A percentile compares a stretch with the other conserved stretches of the same genome.
Conservation (phyloP, 2,888 invertebrate genomes). For the Fissipunctia ypsillon region DNA sequence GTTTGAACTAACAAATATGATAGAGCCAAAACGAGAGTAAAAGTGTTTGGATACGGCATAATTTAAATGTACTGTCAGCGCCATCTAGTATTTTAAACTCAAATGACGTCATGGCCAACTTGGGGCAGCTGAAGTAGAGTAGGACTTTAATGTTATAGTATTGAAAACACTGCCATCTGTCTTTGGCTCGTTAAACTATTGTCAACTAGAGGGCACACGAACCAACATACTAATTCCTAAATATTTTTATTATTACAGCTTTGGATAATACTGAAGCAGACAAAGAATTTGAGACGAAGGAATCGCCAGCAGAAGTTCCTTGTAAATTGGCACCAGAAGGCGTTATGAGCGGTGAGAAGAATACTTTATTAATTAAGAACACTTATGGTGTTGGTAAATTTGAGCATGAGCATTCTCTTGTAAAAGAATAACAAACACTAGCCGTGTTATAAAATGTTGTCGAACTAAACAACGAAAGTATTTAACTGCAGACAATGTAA, state of each 20-base stretch:
- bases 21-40: background rate
- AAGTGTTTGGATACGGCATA: background rate
- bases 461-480: background rate
- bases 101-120: no score
- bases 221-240: background rate
- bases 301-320: constrained; percentile 6
- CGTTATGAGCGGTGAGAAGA: background rate
- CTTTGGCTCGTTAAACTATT: background rate
- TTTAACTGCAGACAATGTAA: background rate
- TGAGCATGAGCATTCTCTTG: background rate
- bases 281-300: constrained; percentile 7
- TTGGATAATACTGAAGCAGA: background rate
- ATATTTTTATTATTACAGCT: background rate
- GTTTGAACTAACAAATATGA: background rate
- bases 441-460: background rate
- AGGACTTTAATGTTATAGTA: background rate
- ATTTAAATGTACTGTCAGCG: no score
- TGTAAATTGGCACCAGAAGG: constrained; percentile 17
- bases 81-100: no score
- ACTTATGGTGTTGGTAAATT: no score
- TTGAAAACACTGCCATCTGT: constrained; percentile 26
- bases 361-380: background rate
- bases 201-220: no score
- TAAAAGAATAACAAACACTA: background rate
- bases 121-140: background rate